Conservation (phyloP, 2,797 vertebrate genomes). For the Galago senegalensis region DNA sequence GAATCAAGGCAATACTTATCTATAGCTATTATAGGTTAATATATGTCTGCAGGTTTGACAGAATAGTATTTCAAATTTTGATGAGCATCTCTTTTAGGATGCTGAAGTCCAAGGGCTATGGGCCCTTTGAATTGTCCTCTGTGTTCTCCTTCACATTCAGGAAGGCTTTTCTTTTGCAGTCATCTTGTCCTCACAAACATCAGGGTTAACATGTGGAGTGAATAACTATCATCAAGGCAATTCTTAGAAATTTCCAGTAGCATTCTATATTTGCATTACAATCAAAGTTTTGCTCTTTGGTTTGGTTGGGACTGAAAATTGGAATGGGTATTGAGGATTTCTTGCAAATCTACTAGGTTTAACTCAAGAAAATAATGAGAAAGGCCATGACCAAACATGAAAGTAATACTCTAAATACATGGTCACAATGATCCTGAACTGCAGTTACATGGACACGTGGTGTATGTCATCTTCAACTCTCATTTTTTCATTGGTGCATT, state of each 20-base stretch:
- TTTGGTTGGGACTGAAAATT: background rate
- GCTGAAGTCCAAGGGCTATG: background rate
- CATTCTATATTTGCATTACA: background rate
- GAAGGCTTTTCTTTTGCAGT: background rate
- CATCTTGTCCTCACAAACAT: background rate
- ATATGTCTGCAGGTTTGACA: background rate
- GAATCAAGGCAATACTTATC: background rate
- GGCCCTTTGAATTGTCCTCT: background rate
- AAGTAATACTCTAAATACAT: background rate
- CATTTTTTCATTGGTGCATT: background rate
- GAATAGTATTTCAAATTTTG: background rate
- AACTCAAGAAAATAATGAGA: background rate
- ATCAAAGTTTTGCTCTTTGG: background rate
- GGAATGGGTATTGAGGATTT: background rate
- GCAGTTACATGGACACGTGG: background rate
- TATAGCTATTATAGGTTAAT: background rate
- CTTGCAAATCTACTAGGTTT: background rate
- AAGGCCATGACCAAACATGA: background rate
- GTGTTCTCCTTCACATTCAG: background rate
- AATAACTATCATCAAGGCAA: background rate
- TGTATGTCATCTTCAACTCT: background rate
- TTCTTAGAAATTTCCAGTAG: background rate
- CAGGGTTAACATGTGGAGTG: background rate
- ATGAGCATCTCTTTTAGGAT: background rate
- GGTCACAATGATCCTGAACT: background rate